Evolutionary conservation across 2,797 vertebrate species (phyloP), one percentile per base, ranked within the genome.

Genomic region (Oophaga sylvatica): DNA sequence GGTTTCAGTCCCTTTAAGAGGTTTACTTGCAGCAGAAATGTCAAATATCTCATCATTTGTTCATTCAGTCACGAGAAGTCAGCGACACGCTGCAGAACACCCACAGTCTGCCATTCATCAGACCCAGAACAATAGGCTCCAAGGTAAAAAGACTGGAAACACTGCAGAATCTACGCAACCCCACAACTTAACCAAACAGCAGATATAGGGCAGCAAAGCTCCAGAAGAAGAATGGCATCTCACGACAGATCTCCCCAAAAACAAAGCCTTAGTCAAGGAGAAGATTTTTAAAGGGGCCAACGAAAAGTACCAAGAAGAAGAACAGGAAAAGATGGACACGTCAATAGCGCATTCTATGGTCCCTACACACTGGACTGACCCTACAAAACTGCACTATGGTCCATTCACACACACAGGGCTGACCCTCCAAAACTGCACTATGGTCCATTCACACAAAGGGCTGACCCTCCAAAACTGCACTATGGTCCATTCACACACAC

Each of bases 81-180:
- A 29, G 26, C n/a, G 15, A 31, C 67, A 16, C 5, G 67, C 67
- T 5, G 29, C 22, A 68, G 67, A 31, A 68, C 26, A 31, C 6
- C 8, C 48, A 56, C 75, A n/a, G 22, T 3, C 13, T 3, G 1
- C 13, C 45, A 77, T 15, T 56, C 53, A 26, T 77, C 75, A 77
- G 10, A 15, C 12, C 29, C 67, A 29, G 53, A 31, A 60, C 56
- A 79, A 78, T 78, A 19, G 77, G 53, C n/a, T 48, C 76, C 91
- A 56, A 41, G 22, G 60, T 0, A 31, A 63, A 77, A 45, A 62
- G 45, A 80, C 45, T 31, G 0, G 41, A 45, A 20, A 81, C 1
- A n/a, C 22, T 31, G 22, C 15, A 41, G 57, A 75, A 48, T 63
- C 83, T 48, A 65, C 29, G 53, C 12, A 20, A 12, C 16, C 59